Base-by-base conservation (phyloP, 2,797 vertebrate genomes). In the Dipus sagitta region DNA sequence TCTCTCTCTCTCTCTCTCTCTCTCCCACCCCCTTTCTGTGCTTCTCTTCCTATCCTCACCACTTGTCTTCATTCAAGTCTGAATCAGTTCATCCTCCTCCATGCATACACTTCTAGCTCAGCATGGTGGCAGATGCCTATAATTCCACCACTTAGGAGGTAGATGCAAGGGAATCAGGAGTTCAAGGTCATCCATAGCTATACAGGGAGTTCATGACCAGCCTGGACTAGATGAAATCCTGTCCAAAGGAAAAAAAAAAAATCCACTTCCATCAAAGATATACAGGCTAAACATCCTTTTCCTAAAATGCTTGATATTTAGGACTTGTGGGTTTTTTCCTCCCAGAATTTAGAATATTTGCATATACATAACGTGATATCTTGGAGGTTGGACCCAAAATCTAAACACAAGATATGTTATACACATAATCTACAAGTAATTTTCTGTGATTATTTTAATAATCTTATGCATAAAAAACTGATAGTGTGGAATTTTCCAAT, bases 71-170 rank as follows among this genome's bases (percentile, higher is more conserved):
- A 99, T 98, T 85, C 96, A 97, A 72, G 99, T 99, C 75, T 98
- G 97, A 95, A 99, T 99, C 98, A 99, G 99, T 42, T 98, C 97
- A 78, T 99, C 98, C 21, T 99, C 98, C 94, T 98, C 97, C 98
- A 38, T 47, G 47, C 47, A 47, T 47, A 3, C 47, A 47, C 47
- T 47, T 47, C 47, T 47, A 47, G 47, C 47, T 47, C 47, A 6
- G 4, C 47, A 47, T 47, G 47, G 47, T 47, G 47, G 47, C 10
- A 47, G 47, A 47, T 47, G 47, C 47, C 47, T 47, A 11, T 47
- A 47, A 47, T 47, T 8, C 7, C 10, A 47, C 47, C 47, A 47
- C 47, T 47, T 47, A 47, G 47, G 47, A 47, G 47, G 47, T 47
- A 47, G 47, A 47, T 47, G 7, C 47, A 47, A 47, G 47, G 47